Evolutionary conservation across 37 sponge, comb jelly and placozoan genomes (phyloP).

Genomic region (Halisarca cf. caerulea): DNA sequence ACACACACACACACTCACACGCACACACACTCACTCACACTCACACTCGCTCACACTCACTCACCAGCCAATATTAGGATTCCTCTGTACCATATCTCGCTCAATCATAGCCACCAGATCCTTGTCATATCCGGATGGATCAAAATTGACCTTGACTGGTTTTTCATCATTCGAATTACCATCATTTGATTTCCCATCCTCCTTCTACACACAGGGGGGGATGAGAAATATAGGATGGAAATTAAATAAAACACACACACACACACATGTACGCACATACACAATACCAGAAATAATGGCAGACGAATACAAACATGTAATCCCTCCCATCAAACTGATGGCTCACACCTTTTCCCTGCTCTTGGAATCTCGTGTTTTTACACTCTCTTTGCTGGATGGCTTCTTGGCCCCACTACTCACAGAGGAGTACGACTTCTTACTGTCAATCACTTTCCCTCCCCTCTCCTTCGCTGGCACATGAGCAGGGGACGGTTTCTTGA

Average conservation of each 20-base stretch:
- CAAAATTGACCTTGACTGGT: slow-evolving; percentile 74
- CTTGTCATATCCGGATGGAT: slow-evolving; percentile 88
- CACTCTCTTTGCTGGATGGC: neutral
- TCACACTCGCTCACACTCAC: neutral
- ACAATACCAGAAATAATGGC: neutral
- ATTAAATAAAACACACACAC: too few relatives aligned
- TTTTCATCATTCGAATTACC: slow-evolving; percentile 78
- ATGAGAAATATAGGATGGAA: neutral
- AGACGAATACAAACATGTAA: too few relatives aligned
- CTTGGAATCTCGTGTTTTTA: neutral
- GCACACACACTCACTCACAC: too few relatives aligned
- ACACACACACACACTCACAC: too few relatives aligned
- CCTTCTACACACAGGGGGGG: too few relatives aligned
- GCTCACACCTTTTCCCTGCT: slow-evolving; percentile 5
- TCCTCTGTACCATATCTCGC: slow-evolving; percentile 88
- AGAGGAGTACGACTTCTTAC: slow-evolving; percentile 1
- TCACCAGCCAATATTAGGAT: slow-evolving; percentile 92
- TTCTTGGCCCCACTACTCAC: slow-evolving; percentile 7
- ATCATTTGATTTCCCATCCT: slow-evolving; percentile 18
- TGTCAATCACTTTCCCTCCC: slow-evolving; percentile 56
- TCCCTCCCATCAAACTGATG: too few relatives aligned
- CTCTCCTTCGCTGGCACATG: neutral
- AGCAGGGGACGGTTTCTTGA: slow-evolving; percentile 4
- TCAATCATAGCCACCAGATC: slow-evolving; percentile 92
- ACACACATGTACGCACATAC: neutral